Evolutionary conservation across 2,113 vertebrate genomes (phyloP).

Genomic region (Actenoides hombroni): DNA sequence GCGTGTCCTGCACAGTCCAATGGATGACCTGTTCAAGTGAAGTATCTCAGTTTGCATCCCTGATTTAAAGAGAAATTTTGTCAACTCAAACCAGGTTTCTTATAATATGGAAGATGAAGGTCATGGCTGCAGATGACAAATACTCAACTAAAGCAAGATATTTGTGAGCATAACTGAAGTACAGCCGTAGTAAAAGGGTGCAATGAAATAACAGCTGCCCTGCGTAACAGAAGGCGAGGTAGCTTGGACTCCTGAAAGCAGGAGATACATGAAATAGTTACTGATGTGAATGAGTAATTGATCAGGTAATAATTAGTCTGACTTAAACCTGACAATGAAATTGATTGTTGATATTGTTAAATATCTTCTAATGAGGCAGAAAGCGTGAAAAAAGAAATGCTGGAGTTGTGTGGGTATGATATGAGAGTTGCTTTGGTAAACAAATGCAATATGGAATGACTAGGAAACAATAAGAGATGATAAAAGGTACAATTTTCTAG

Average conservation of each 20-base stretch:
- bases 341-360: slow-evolving; percentile 49
- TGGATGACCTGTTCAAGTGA: neutral
- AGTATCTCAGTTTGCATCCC: neutral
- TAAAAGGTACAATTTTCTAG: slow-evolving; percentile 53
- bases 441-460: slow-evolving; percentile 14
- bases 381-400: neutral
- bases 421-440: slow-evolving; percentile 31
- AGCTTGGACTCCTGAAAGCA: slow-evolving; percentile 20
- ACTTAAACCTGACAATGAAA: slow-evolving; percentile 61
- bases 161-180: neutral
- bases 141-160: neutral
- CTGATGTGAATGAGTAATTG: slow-evolving; percentile 54
- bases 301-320: slow-evolving; percentile 60
- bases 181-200: accelerated
- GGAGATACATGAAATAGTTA: slow-evolving; percentile 33
- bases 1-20: accelerated
- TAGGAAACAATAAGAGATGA: slow-evolving; percentile 34
- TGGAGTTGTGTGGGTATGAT: neutral
- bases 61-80: neutral
- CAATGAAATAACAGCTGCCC: neutral
- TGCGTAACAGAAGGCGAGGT: neutral
- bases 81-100: neutral
- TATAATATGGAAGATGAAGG: neutral
- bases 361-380: slow-evolving; percentile 51
- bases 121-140: neutral